Base-by-base conservation (phyloP, 2,888 invertebrate genomes). In the Andrena flavipes region DNA sequence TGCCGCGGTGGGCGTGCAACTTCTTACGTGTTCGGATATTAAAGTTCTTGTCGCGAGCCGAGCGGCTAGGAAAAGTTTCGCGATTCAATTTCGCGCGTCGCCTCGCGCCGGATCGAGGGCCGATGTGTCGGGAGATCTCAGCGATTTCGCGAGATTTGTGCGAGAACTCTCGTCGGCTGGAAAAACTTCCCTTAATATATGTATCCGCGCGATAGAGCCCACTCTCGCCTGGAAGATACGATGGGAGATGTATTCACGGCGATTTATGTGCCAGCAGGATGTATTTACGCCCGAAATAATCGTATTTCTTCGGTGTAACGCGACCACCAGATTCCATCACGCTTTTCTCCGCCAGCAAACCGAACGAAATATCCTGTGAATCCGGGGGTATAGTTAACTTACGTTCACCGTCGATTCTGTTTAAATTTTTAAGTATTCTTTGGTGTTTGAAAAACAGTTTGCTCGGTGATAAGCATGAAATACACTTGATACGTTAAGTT, bases 31-130 rank as follows among this genome's bases (percentile, higher is more conserved):
- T 26, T 69, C 64, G 51, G 48, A 76, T 85, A 83, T 86, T 76
- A 85, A 86, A 86, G 80, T 86, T 80, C 62, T 69, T 67, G 72
- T 69, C 54, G 60, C 56, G 59, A 29, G 29, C 30, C 35, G 72
- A 64, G 63, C 29, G 42, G 49, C 33, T 48, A 29, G 42, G 62
- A 78, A 86, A 86, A 63, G 86, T 86, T 86, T 71, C 30, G 54
- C 59, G 67, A 78, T 86, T 84, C 73, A 86, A 86, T 83, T 80
- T 76, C 67, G 49, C 42, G 59, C n/a, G n/a, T 26, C 10, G 10
- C 4, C 8, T 23, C 68, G 56, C 20, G 30, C 29, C 51, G 74
- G 48, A 13, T 26, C 62, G 10, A n/a, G 30, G 65, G n/a, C 13
- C 69, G 64, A 68, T 29, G 75, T 29, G 56, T 51, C 16, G 23